Evolutionary conservation across 2,797 vertebrate species (phyloP), one percentile per base, ranked within the genome.

Genomic region (Poeciliopsis paucimaculata): DNA sequence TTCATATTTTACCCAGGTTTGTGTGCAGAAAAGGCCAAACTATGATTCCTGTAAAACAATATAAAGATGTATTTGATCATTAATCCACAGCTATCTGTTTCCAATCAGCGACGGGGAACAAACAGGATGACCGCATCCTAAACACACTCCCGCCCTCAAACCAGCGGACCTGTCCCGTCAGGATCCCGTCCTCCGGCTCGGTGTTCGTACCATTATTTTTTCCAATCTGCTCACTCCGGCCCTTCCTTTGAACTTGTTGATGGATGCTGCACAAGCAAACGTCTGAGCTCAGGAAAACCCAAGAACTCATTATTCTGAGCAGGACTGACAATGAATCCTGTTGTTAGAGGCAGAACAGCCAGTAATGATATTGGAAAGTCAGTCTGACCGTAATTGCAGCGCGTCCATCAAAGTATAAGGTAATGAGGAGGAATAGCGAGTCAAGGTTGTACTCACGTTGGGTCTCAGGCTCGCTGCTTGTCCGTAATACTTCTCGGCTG

Each of bases 401-500:
- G 46, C 82, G 85, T 87, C 90, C 73, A 82, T 91, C 83, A 88
- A 73, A 75, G 83, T 84, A 81, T 87, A 88, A 53, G 81, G 80
- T 82, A 85, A 86, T 45, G 57, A 64, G 75, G 76, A 75, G 75
- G 78, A 86, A 90, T 87, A 84, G 85, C 47, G 81, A 45, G 66
- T 71, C 73, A 60, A 43, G 72, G 73, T 88, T 78, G 47, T 95
- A 98, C 98, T 99, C 95, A 99, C 98, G 72, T 98, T 96, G 80
- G 98, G 97, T 95, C 98, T 97, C 88, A 99, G 94, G 85, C 88
- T 96, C 5, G 98, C 98, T 60, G 98, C 98, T 94, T 96, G 96
- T 93, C 97, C 95, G 28, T 99, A 99, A 92, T 98, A 98, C 89
- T 96, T 97, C 94, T 99, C 98, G 0, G 98, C 98, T 83, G 97